Percentiles rank a stretch among this genome's conserved stretches.
These are phyloP conservation scores for Neotoxoptera formosana DNA, from an alignment of 1,140 invertebrate species.

Conservation along the genomic window DNA sequence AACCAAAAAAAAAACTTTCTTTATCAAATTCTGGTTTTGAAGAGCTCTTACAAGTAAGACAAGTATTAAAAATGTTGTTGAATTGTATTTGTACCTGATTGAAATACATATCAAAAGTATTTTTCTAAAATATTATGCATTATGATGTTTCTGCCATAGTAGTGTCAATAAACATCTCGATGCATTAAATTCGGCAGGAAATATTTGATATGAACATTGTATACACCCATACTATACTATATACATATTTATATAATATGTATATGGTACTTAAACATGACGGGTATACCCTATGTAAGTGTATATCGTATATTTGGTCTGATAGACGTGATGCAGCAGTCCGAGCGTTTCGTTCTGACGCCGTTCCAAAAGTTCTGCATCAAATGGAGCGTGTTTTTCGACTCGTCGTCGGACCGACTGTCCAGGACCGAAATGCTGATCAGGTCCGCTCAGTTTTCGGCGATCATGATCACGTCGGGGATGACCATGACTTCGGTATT, in stretches of 20 bases:
- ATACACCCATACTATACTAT: neutral
- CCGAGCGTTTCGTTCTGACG: neutral
- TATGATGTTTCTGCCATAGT: too few relatives aligned
- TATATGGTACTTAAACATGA: neutral
- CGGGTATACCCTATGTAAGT: neutral
- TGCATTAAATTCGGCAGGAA: neutral
- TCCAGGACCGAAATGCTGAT: neutral
- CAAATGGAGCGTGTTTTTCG: constrained; percentile 13
- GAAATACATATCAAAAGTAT: too few relatives aligned
- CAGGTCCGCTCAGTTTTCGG: neutral
- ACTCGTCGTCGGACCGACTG: neutral
- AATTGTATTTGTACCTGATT: too few relatives aligned
- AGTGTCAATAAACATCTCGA: neutral
- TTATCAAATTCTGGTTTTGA: neutral
- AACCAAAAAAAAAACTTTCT: neutral
- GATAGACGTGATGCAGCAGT: neutral
- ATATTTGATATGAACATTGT: neutral
- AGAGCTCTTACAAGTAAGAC: neutral
- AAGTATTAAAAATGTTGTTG: neutral
- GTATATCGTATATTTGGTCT: neutral
- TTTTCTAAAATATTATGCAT: too few relatives aligned
- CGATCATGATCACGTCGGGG: neutral
- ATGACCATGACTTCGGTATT: neutral
- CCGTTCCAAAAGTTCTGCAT: constrained; percentile 35
- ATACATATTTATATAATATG: neutral